phyloP scores from a whole-genome alignment of 2,113 vertebrate genomes.

The Tachuris rubrigastra region DNA sequence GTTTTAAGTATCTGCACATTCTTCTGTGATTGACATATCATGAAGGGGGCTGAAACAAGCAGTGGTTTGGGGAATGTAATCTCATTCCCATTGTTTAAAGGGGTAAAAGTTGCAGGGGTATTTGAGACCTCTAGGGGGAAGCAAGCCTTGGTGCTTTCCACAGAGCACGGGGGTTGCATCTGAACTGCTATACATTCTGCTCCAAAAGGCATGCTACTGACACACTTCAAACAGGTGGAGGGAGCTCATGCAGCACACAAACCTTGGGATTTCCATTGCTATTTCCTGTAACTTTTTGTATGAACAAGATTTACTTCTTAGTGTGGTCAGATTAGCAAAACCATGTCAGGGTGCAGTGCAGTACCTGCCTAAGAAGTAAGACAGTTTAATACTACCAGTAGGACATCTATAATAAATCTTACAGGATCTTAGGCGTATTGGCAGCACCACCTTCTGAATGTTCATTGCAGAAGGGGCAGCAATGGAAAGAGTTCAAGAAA shows the following conservation, averaged over 20 bases:
- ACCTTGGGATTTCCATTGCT: not conserved
- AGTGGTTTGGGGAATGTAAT: not conserved
- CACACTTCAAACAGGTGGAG: not conserved
- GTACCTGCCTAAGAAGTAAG: not conserved
- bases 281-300: not conserved
- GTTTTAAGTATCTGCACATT: not conserved
- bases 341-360: not conserved
- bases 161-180: not conserved
- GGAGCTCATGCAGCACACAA: not conserved
- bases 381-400: not conserved
- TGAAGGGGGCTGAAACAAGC: not conserved
- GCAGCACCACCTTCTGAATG: not conserved
- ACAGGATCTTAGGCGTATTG: not conserved
- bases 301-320: not conserved
- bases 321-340: not conserved
- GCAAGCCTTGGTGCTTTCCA: accelerated
- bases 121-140: not conserved
- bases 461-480: not conserved
- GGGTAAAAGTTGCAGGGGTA: not conserved
- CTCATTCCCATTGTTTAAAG: not conserved
- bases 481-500: not conserved
- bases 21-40: not conserved
- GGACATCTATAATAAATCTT: not conserved
- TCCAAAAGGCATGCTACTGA: not conserved
- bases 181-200: not conserved